Evolutionary conservation across 2,888 invertebrate genomes (phyloP).

Genomic region (Cheilosia variabilis): DNA sequence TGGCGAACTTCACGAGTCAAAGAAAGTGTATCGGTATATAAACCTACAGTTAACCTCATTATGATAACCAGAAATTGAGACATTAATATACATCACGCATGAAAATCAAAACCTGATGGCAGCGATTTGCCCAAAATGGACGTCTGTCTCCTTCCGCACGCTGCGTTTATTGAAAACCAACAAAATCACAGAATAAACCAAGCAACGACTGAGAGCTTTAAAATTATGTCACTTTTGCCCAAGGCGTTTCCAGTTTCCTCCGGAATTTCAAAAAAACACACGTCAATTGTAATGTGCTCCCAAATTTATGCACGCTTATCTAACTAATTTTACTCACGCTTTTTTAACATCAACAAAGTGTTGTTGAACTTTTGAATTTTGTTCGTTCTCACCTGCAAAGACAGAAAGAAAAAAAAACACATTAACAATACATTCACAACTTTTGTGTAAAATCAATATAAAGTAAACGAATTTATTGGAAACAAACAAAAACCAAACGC

Average conservation of each 20-base stretch:
- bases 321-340: constrained; percentile 19
- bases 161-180: no score
- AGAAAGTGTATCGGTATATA: no score
- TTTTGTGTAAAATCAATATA: background rate
- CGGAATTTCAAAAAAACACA: no score
- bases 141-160: no score
- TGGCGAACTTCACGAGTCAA: no score
- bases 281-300: background rate
- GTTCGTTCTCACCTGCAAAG: constrained; percentile 46
- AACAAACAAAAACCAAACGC: background rate
- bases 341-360: background rate
- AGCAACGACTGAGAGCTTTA: no score
- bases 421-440: background rate
- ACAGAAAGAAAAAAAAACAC: constrained; percentile 1
- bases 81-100: background rate
- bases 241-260: no score
- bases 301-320: background rate
- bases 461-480: background rate
- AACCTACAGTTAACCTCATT: background rate
- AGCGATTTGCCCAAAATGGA: no score
- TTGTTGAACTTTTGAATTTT: constrained; percentile 6
- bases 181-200: no score
- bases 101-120: no score
- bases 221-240: no score
- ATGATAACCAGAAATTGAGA: background rate